phyloP scores from a whole-genome alignment of 2,888 invertebrate species.

The Lasiommata megera region DNA sequence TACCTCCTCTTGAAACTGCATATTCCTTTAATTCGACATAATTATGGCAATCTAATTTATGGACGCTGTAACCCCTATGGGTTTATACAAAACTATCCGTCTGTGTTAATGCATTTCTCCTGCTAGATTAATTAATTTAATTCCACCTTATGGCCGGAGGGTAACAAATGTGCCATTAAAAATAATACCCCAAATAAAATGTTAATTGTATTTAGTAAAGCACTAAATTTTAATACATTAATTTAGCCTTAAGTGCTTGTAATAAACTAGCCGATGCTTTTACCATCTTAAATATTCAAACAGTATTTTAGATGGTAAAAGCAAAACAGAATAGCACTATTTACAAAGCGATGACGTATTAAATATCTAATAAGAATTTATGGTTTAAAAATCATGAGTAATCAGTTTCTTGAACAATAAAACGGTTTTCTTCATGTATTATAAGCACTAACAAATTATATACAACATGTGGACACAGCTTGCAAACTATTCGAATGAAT shows the following conservation, averaged over 20 bases:
- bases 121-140: conserved; percentile 23
- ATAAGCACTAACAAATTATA: background rate
- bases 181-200: conserved; percentile 13
- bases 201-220: background rate
- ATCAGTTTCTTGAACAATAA: background rate
- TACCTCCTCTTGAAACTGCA: background rate
- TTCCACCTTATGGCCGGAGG: conserved; percentile 21
- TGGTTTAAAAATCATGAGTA: too few species aligned
- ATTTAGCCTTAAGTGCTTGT: background rate
- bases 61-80: background rate
- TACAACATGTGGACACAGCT: background rate
- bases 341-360: too few species aligned
- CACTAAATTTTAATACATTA: background rate
- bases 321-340: background rate
- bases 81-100: conserved; percentile 9
- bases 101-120: conserved; percentile 9
- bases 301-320: background rate
- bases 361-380: too few species aligned
- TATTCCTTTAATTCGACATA: background rate
- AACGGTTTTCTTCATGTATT: background rate
- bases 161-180: conserved; percentile 13
- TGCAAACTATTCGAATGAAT: conserved; percentile 15
- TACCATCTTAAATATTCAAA: background rate
- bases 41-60: conserved; percentile 5
- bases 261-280: conserved; percentile 1